Percentiles rank a stretch among this genome's conserved stretches.
phyloP scores from a whole-genome alignment of 2,888 invertebrate genomes.

The Elaeidobius kamerunicus region DNA sequence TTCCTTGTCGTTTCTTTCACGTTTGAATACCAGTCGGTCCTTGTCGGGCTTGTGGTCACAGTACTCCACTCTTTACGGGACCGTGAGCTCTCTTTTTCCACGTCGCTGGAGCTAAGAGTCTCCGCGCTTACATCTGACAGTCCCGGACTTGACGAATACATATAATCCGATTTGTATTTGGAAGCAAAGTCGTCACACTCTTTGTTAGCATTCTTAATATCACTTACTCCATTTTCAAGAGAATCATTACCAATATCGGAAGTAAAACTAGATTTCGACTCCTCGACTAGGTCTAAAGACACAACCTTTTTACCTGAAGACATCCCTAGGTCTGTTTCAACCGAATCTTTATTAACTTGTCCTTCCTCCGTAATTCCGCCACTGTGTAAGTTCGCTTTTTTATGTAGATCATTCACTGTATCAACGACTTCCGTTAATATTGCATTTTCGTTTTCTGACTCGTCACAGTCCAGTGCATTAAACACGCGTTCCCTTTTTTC shows the following conservation, averaged over 20 bases:
- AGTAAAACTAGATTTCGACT: background rate
- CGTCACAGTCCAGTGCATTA: constrained; percentile 4
- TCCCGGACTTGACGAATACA: constrained; percentile 43
- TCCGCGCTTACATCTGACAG: constrained; percentile 47
- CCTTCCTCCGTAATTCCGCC: background rate
- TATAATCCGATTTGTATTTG: constrained; percentile 21
- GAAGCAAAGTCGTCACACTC: constrained; percentile 4
- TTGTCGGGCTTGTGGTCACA: constrained; percentile 7
- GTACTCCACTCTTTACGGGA: constrained; percentile 28
- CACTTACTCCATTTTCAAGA: background rate
- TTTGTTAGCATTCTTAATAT: constrained; percentile 7
- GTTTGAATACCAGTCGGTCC: background rate
- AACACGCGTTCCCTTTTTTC: background rate
- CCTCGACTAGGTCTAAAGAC: too few relatives aligned
- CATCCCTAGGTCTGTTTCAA: background rate
- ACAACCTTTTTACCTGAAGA: background rate
- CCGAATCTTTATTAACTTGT: background rate
- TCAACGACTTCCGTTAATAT: constrained; percentile 4
- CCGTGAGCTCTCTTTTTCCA: constrained; percentile 34
- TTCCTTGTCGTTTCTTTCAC: constrained; percentile 10
- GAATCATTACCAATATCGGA: background rate
- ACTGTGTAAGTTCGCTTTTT: constrained; percentile 2
- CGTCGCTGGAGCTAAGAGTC: constrained; percentile 45
- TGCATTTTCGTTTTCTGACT: background rate
- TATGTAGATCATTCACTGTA: constrained; percentile 2